Percentiles rank a stretch among this genome's conserved stretches.
These are phyloP conservation scores for Erethizon dorsatum DNA, from an alignment of 2,797 vertebrate species.

Conservation along the genomic window DNA sequence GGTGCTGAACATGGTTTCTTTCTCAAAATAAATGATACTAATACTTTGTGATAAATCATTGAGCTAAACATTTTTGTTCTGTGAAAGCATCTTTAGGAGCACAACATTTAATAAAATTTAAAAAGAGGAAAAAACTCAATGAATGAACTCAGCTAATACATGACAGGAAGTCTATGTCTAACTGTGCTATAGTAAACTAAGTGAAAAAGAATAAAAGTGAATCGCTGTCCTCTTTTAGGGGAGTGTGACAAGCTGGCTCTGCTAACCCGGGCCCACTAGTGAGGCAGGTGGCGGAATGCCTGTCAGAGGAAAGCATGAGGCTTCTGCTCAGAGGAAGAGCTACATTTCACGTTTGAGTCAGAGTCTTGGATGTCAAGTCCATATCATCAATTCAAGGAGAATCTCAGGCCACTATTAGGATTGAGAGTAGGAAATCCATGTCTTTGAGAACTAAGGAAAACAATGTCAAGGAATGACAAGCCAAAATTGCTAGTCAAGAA, in stretches of 20 bases:
- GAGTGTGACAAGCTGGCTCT: neutral
- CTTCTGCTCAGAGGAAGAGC: neutral
- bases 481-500: neutral
- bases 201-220: neutral
- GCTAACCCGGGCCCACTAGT: rapidly evolving
- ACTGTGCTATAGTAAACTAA: neutral
- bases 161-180: neutral
- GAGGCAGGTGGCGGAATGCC: neutral
- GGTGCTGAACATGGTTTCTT: neutral
- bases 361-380: neutral
- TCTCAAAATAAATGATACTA: neutral
- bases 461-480: neutral
- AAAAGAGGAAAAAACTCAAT: neutral
- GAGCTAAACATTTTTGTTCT: neutral
- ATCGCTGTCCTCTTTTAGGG: neutral
- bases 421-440: neutral
- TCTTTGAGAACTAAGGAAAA: neutral
- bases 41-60: neutral
- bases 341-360: neutral
- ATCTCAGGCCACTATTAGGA: neutral
- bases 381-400: neutral
- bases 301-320: neutral
- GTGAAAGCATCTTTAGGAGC: neutral
- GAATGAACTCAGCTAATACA: neutral
- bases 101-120: neutral